Evolutionary conservation across 1,140 invertebrate genomes (phyloP), one percentile per base, ranked within the genome.

Genomic region (Musca vetustissima): DNA sequence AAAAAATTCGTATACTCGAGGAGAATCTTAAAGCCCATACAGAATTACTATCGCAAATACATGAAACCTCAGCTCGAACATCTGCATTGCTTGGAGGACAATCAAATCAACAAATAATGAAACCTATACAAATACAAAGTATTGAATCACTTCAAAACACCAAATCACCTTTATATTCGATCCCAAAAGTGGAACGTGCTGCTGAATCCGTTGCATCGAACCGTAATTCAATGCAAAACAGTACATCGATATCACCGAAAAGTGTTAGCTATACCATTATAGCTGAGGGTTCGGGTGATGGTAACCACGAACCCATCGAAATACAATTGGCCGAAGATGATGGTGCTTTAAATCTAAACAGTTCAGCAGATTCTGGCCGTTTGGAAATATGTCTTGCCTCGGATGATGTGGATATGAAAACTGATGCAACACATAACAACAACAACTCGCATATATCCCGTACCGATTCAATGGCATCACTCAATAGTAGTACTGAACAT

Each of bases 231-330:
- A 14, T 66, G 4, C 28, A 50, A 9, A 15, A 67, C 43, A 49
- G 22, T 7, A 9, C 19, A 19, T 15, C 24, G 1, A 17, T 1
- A n/a, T 21, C 21, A 25, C 2, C 74, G n/a, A 71, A 76, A 25
- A 70, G 74, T 14, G 53, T 77, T 9, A 79, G 77, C 50, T 80
- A 78, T 43, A 80, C 78, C n/a, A 80, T 79, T 13, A 71, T 80
- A 49, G 59, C 78, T 8, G 64, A 71, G 9, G 72, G 52, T 21
- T 43, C 48, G 2, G 50, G 67, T 15, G 50, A 61, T 50, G 55
- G 25, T 13, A 32, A 36, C 2, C 49, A 49, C 14, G 65, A 49
- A 17, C 55, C 43, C 25, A 76, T 80, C 22, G 78, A 80, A 53
- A 79, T 80, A 32, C 73, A 76, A 9, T 52, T 77, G 53, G 76